Base-by-base conservation (phyloP, 2,797 vertebrate genomes). In the Hipposideros larvatus region DNA sequence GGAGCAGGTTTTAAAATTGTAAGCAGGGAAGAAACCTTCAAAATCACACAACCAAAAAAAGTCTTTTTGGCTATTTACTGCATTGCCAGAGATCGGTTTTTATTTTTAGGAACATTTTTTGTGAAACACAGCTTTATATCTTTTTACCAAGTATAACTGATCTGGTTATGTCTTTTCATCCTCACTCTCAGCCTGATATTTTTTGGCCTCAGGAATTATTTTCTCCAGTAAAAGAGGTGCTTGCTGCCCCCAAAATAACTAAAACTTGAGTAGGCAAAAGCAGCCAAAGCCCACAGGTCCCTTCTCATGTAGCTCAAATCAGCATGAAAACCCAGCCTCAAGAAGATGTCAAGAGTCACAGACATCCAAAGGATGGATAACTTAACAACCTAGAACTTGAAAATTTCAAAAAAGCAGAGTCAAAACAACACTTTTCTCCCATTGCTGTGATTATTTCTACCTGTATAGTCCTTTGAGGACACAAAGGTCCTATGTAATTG, bases 31-130 rank as follows among this genome's bases (percentile, higher is more conserved):
- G 4, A 61, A 80, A 79, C 34, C 74, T 95, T 91, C 4, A 97
- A 96, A 96, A 70, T 73, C 94, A 95, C 75, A 96, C 73, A 91
- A 90, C 63, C 84, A 41, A 65, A 63, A 87, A 87, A 84, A 84
- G 5, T 87, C n/a, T 14, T 71, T 92, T 87, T 79, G 65, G 34
- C 87, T 96, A 22, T 63, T 70, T 53, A n/a, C n/a, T 94, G 28
- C 74, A 66, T 79, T 79, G 28, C 28, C 61, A 53, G 75, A 26
- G 37, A 57, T 13, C 84, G 53, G 15, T 18, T 94, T 89, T 95
- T 87, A 93, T 93, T 90, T 97, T 96, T 87, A 95, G 94, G 22
- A 96, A 91, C 3, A 41, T 82, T 87, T 95, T 37, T 96, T 59
- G 41, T 61, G 41, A 95, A 91, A 53, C 28, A 21, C 11, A 21